These are phyloP conservation scores for Brachypteracias leptosomus DNA, from an alignment of 2,113 vertebrate genomes.

Conservation along the genomic window DNA sequence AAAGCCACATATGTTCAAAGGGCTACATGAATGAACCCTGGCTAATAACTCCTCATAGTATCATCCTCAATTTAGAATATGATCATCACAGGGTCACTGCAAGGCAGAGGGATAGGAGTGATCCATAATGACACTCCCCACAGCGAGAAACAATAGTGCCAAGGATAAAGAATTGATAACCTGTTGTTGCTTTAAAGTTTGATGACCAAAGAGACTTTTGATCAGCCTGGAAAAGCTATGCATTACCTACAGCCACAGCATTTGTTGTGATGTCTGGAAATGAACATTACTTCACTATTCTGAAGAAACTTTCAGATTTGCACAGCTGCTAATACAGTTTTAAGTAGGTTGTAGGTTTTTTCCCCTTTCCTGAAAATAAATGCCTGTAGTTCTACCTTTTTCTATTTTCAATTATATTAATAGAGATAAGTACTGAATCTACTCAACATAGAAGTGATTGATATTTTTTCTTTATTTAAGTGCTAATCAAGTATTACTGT, in stretches of 20 bases:
- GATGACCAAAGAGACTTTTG: not conserved
- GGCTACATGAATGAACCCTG: not conserved
- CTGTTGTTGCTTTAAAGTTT: not conserved
- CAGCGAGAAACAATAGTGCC: not conserved
- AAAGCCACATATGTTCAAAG: not conserved
- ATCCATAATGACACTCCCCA: not conserved
- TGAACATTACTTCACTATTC: not conserved
- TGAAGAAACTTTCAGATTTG: not conserved
- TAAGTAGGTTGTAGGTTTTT: not conserved
- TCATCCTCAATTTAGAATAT: not conserved
- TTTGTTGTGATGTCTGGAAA: not conserved
- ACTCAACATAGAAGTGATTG: not conserved
- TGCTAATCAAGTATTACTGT: not conserved
- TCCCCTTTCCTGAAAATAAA: not conserved
- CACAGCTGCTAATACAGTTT: not conserved
- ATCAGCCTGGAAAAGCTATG: not conserved
- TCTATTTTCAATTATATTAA: not conserved
- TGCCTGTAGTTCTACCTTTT: not conserved
- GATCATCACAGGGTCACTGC: rapidly evolving
- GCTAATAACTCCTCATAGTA: not conserved
- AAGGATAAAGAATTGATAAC: not conserved
- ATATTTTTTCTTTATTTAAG: not conserved
- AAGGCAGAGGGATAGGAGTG: not conserved
- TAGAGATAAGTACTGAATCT: not conserved
- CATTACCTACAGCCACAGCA: too few relatives aligned